These are phyloP conservation scores for Eilema sororculum DNA, from an alignment of 2,888 invertebrate species.

Conservation along the genomic window DNA sequence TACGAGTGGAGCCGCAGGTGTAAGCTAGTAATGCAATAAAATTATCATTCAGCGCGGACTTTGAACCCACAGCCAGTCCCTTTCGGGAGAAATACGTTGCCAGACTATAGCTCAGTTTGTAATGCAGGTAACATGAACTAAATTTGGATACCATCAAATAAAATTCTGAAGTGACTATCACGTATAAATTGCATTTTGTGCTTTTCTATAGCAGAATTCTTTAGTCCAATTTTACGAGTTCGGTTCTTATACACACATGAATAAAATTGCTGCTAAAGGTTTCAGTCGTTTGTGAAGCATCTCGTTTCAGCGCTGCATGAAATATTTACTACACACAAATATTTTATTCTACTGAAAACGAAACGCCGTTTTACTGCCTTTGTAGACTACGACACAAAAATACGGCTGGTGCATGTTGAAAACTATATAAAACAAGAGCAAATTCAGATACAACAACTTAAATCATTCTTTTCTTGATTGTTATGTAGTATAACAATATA, in stretches of 20 bases:
- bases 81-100: too few relatives aligned
- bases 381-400: slow-evolving; percentile 9
- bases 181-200: not conserved
- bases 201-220: not conserved
- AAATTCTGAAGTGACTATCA: too few relatives aligned
- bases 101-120: too few relatives aligned
- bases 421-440: not conserved
- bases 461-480: not conserved
- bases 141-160: too few relatives aligned
- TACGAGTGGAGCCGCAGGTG: too few relatives aligned
- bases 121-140: too few relatives aligned
- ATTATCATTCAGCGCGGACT: too few relatives aligned
- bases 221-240: not conserved
- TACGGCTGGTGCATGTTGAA: not conserved
- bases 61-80: too few relatives aligned
- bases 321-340: slow-evolving; percentile 27
- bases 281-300: slow-evolving; percentile 18
- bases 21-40: too few relatives aligned
- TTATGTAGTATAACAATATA: not conserved
- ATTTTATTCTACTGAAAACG: slow-evolving; percentile 26
- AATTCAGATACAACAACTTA: not conserved
- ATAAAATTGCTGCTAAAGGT: slow-evolving; percentile 12
- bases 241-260: not conserved
- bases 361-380: slow-evolving; percentile 20
- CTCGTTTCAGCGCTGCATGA: slow-evolving; percentile 22